Conservation (phyloP, 2,888 invertebrate species). For the Anticlea derivata region DNA sequence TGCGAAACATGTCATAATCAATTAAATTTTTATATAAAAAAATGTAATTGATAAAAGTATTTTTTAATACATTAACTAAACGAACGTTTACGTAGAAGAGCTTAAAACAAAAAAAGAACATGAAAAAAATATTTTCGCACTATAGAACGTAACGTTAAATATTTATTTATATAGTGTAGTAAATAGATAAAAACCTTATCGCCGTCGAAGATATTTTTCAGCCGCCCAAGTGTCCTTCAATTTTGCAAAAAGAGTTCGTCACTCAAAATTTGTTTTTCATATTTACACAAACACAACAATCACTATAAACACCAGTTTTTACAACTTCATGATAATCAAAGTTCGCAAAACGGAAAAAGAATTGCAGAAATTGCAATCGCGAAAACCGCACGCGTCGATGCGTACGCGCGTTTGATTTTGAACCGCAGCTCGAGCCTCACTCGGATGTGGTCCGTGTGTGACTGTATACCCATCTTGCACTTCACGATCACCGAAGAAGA, state of each 20-base stretch:
- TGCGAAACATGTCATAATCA: too few relatives aligned
- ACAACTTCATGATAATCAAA: constrained; percentile 43
- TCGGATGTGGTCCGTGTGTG: constrained; percentile 81
- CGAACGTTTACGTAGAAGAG: too few relatives aligned
- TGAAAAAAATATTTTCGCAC: background rate
- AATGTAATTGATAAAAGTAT: background rate
- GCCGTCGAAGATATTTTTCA: constrained; percentile 44
- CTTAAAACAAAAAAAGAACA: too few relatives aligned
- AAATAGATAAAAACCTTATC: constrained; percentile 24
- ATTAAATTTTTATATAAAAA: too few relatives aligned
- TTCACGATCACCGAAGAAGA: constrained; percentile 83
- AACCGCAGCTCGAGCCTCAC: constrained; percentile 73
- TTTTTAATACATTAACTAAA: too few relatives aligned
- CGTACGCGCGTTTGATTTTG: constrained; percentile 75
- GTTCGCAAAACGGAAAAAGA: constrained; percentile 37
- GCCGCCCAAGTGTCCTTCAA: constrained; percentile 44
- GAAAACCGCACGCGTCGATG: constrained; percentile 63
- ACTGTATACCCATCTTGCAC: constrained; percentile 82
- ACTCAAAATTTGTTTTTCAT: constrained; percentile 52
- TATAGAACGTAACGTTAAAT: background rate
- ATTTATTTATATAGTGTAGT: background rate
- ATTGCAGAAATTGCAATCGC: constrained; percentile 43
- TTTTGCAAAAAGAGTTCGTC: constrained; percentile 51
- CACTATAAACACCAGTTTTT: constrained; percentile 35
- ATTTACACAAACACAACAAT: constrained; percentile 53